A percentile compares a stretch with the other conserved stretches of the same genome.
Conservation (phyloP, 2,888 invertebrate genomes). For the Mamestra brassicae region DNA sequence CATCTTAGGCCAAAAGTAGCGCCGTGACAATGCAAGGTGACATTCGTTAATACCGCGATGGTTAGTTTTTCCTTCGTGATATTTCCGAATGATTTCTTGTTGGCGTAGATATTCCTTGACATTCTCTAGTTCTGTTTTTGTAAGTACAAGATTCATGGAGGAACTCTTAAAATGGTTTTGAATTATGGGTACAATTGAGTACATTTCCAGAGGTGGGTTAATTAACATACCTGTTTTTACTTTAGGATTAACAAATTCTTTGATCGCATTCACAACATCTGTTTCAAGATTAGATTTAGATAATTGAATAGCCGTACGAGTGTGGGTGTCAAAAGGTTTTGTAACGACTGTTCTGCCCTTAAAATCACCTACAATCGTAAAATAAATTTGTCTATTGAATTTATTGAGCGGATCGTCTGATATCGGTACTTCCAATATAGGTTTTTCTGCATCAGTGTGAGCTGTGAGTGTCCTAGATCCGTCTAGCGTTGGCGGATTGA, state of each 20-base stretch:
- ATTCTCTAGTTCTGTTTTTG: slow-evolving; percentile 59
- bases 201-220: too few species aligned
- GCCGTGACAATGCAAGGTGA: slow-evolving; percentile 53
- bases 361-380: background rate
- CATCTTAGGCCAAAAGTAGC: slow-evolving; percentile 67
- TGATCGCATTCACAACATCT: too few species aligned
- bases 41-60: slow-evolving; percentile 64
- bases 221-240: too few species aligned
- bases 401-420: background rate
- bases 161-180: slow-evolving; percentile 61
- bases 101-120: slow-evolving; percentile 60
- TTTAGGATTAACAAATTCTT: too few species aligned
- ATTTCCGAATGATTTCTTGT: slow-evolving; percentile 62
- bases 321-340: too few species aligned
- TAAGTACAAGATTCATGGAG: slow-evolving; percentile 57
- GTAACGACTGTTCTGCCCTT: background rate
- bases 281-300: too few species aligned
- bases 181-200: slow-evolving; percentile 27
- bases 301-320: too few species aligned
- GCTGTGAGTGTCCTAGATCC: too few species aligned
- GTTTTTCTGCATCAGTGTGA: background rate
- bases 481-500: too few species aligned
- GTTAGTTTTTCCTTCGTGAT: slow-evolving; percentile 67
- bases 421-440: background rate
- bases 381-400: background rate